Conservation (phyloP, 1,140 invertebrate species). For the Latrodectus geometricus region DNA sequence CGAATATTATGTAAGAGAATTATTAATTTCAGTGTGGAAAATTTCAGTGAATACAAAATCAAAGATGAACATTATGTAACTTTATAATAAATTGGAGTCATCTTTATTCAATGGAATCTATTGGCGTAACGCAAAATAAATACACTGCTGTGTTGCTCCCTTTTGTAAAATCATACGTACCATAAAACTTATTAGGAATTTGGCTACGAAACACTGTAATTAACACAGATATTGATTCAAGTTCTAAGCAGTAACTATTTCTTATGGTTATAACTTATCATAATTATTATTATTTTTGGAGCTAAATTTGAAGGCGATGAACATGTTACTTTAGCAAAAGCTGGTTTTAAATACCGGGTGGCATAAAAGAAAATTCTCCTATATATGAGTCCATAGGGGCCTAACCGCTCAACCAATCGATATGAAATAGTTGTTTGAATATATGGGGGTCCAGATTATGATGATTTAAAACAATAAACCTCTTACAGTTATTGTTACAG, state of each 20-base stretch:
- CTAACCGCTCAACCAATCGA: too few species aligned
- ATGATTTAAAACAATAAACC: too few species aligned
- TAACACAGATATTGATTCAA: background rate
- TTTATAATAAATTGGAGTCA: constrained; percentile 65
- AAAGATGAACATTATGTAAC: constrained; percentile 2
- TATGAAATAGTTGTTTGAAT: too few species aligned
- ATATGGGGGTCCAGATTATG: too few species aligned
- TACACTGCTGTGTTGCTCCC: constrained; percentile 66
- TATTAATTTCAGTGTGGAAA: constrained; percentile 13
- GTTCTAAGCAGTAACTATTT: background rate
- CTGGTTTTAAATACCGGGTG: constrained; percentile 1
- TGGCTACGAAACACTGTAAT: constrained; percentile 63
- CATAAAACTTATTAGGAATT: constrained; percentile 65
- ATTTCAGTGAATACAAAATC: constrained; percentile 3
- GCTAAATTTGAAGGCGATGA: constrained; percentile 64
- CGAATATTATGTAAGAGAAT: constrained; percentile 62
- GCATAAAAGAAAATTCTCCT: too few species aligned
- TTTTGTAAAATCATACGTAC: constrained; percentile 66
- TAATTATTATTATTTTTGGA: constrained; percentile 64
- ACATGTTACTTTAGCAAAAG: constrained; percentile 63
- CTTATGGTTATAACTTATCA: constrained; percentile 37
- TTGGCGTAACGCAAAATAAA: constrained; percentile 65
- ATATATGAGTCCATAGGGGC: too few species aligned
- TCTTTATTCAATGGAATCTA: constrained; percentile 65
- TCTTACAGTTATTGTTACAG: too few species aligned